phyloP scores from a whole-genome alignment of 2,797 vertebrate species.

The Parambassis ranga region DNA sequence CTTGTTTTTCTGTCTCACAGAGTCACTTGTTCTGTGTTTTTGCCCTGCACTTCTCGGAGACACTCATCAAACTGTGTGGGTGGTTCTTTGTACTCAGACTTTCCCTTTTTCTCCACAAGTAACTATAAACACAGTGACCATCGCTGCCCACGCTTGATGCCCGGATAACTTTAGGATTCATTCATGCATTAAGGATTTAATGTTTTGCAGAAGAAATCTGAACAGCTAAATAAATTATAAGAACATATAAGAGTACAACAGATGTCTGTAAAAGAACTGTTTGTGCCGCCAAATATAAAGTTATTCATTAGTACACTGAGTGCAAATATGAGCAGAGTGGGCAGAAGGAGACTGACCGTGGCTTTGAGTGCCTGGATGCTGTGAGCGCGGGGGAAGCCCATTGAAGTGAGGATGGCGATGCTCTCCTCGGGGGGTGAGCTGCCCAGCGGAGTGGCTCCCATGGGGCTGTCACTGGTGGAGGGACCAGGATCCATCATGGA shows the following conservation, averaged over 20 bases:
- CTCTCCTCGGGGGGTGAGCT: slow-evolving; percentile 96
- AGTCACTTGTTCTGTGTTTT: background rate
- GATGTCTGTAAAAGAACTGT: background rate
- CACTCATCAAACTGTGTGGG: background rate
- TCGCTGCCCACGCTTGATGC: background rate
- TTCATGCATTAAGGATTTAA: too few species aligned
- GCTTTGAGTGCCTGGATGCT: slow-evolving; percentile 89
- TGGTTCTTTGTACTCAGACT: background rate
- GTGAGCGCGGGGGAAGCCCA: slow-evolving; percentile 94
- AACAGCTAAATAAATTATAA: background rate
- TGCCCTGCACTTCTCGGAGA: background rate
- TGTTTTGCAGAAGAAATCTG: background rate
- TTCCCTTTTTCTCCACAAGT: background rate
- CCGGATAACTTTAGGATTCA: too few species aligned
- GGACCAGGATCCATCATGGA: slow-evolving; percentile 82
- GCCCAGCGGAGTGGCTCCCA: slow-evolving; percentile 74
- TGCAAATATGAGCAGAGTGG: background rate
- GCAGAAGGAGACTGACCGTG: slow-evolving; percentile 83
- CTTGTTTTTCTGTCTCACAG: background rate
- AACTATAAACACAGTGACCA: slow-evolving; percentile 6
- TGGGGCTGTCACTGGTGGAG: slow-evolving; percentile 63
- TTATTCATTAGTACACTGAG: background rate
- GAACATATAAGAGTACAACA: background rate
- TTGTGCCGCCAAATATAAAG: background rate
- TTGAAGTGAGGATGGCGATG: slow-evolving; percentile 92